Percentiles rank a stretch among this genome's conserved stretches.
Conservation (phyloP, 1,140 invertebrate genomes). For the Drosophila hydei region DNA sequence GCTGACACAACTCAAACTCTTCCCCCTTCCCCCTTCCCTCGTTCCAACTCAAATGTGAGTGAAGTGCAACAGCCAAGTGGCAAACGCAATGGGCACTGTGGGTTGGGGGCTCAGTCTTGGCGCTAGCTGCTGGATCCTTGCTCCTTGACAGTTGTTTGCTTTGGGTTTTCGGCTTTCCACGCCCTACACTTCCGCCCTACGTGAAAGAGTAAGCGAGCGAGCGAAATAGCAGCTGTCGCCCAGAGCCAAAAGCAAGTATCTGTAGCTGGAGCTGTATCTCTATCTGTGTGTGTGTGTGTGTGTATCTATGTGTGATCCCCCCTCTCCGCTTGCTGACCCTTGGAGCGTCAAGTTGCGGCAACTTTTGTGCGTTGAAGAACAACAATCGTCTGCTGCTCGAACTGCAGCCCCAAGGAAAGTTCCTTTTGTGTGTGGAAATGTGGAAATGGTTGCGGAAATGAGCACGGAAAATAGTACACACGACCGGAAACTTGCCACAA, state of each 20-base stretch:
- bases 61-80: slow-evolving; percentile 57
- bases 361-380: slow-evolving; percentile 68
- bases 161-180: slow-evolving; percentile 49
- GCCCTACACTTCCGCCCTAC: slow-evolving; percentile 23
- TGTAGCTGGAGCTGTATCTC: slow-evolving; percentile 2
- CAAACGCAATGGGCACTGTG: slow-evolving; percentile 27
- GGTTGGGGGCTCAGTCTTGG: neutral
- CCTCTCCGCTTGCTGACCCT: slow-evolving; percentile 44
- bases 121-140: neutral
- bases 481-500: slow-evolving; percentile 77
- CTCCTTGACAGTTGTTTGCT: slow-evolving; percentile 39
- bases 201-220: neutral
- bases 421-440: slow-evolving; percentile 60
- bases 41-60: slow-evolving; percentile 23
- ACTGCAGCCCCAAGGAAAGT: slow-evolving; percentile 46
- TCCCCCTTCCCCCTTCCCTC: no score
- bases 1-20: no score
- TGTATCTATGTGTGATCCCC: slow-evolving; percentile 12
- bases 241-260: neutral
- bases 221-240: slow-evolving; percentile 5
- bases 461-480: slow-evolving; percentile 82
- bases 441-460: slow-evolving; percentile 79
- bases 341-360: slow-evolving; percentile 56
- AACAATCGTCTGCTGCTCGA: slow-evolving; percentile 54
- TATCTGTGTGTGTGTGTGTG: slow-evolving; percentile 5